Evolutionary conservation across 2,797 vertebrate genomes (phyloP).

Genomic region (Spea hammondii): DNA sequence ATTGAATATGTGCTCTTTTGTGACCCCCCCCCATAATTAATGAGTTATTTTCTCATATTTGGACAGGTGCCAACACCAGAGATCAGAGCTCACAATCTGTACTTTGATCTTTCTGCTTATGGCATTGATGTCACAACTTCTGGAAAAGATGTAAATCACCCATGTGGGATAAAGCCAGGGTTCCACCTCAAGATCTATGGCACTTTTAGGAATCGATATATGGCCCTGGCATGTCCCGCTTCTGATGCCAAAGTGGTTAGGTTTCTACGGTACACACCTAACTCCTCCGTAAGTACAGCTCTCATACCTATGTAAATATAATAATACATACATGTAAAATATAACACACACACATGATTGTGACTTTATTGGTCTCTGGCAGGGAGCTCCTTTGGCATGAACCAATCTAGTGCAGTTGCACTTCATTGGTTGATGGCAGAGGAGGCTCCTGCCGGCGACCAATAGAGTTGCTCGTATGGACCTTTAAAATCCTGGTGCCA

Average conservation of each 20-base stretch:
- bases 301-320: neutral
- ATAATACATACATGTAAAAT: too few relatives aligned
- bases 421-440: too few relatives aligned
- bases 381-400: too few relatives aligned
- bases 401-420: too few relatives aligned
- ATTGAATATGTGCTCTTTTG: too few relatives aligned
- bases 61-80: slow-evolving; percentile 77
- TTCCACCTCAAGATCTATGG: slow-evolving; percentile 82
- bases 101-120: slow-evolving; percentile 80
- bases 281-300: slow-evolving; percentile 70
- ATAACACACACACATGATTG: too few relatives aligned
- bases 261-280: slow-evolving; percentile 74
- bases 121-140: slow-evolving; percentile 64
- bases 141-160: slow-evolving; percentile 59
- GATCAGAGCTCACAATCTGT: slow-evolving; percentile 75
- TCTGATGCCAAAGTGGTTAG: slow-evolving; percentile 75
- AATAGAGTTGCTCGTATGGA: too few relatives aligned
- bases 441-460: too few relatives aligned
- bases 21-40: too few relatives aligned
- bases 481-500: too few relatives aligned
- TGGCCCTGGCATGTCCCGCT: slow-evolving; percentile 73
- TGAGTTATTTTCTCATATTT: neutral
- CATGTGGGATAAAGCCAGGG: slow-evolving; percentile 62
- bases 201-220: slow-evolving; percentile 75
- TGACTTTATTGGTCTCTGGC: neutral